Evolutionary conservation across 2,888 invertebrate species (phyloP), one percentile per base, ranked within the genome.

Genomic region (Caenorhabditis becei): DNA sequence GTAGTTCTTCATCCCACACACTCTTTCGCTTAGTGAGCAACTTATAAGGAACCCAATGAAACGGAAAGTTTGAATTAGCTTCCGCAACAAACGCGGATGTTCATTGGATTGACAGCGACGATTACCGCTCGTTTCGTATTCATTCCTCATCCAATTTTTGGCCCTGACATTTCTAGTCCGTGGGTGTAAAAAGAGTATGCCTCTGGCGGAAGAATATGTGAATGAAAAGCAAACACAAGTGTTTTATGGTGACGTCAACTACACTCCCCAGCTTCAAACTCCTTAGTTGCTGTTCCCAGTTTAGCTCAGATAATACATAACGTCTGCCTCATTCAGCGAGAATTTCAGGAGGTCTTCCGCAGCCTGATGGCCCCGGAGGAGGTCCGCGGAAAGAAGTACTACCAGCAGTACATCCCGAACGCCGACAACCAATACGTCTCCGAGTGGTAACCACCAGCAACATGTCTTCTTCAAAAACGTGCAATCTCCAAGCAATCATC

Each of bases 331-430:
- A 26, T 28, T 4, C 41, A 47, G 20, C 26, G 11, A 18, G 18
- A 20, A 23, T 71, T 80, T 75, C 70, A 80, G 80, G 80, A 80
- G 18, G 70, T 80, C 28, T 80, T 80, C 70, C 80, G 80, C 35
- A 75, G 75, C 41, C 58, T 80, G 47, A 61, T 70, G 61, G 65
- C 80, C 23, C 74, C 75, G n/a, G 67, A 65, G 28, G 80, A 80
- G 61, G 26, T 70, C 23, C 75, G 80, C 51, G 75, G 75, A 58
- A 80, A 75, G 51, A 80, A 80, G 54, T 75, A 75, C 56, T 80
- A 74, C 51, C 62, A 80, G 49, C 54, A 80, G 14, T 70, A 54
- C 65, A 49, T 51, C 18, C 59, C 65, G 54, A 63, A 49, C 20
- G 61, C 37, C 53, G 75, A 71, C 14, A n/a, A n/a, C 11, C 66